Evolutionary conservation across 2,113 vertebrate species (phyloP).

Genomic region (Boulengeromyrus knoepffleri): DNA sequence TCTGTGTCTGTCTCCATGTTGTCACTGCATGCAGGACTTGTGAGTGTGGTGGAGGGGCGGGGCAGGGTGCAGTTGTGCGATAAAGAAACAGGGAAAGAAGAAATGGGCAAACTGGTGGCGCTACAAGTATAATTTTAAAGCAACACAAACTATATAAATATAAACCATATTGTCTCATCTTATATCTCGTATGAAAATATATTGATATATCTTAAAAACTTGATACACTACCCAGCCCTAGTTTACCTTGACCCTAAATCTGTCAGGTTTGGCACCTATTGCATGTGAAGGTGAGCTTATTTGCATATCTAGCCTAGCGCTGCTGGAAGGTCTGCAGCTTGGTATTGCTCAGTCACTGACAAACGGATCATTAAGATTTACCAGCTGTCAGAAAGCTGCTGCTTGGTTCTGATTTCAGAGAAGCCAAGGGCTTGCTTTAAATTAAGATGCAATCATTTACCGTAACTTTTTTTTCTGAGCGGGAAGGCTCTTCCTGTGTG

Average conservation of each 20-base stretch:
- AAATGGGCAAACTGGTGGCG: too few relatives aligned
- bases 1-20: too few relatives aligned
- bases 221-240: too few relatives aligned
- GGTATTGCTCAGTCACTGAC: neutral
- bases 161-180: too few relatives aligned
- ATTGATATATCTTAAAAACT: too few relatives aligned
- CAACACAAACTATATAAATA: too few relatives aligned
- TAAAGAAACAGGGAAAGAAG: too few relatives aligned
- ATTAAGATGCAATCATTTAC: neutral
- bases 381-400: neutral
- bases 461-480: neutral
- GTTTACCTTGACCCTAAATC: neutral
- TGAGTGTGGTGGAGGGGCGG: too few relatives aligned
- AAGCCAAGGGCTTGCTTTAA: neutral
- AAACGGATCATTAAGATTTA: neutral
- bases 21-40: too few relatives aligned
- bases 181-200: too few relatives aligned
- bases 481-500: neutral
- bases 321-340: neutral
- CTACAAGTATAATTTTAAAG: too few relatives aligned
- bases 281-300: neutral
- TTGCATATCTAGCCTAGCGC: neutral
- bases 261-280: neutral
- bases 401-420: neutral
- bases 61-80: too few relatives aligned